phyloP scores from a whole-genome alignment of 2,888 invertebrate genomes.

The Dicyrtoma fusca region DNA sequence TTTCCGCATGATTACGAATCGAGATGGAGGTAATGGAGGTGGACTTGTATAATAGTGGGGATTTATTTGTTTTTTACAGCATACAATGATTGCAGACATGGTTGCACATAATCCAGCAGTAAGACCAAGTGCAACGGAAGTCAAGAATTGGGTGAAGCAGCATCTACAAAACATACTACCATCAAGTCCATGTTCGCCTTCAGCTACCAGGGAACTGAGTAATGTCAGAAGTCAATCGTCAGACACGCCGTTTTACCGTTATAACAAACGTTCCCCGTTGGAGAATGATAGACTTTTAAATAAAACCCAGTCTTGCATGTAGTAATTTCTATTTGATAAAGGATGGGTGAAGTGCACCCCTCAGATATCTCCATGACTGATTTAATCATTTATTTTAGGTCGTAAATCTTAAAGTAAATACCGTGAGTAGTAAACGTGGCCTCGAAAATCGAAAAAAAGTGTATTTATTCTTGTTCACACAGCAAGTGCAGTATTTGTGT shows the following conservation, averaged over 20 bases:
- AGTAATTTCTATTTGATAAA: not conserved
- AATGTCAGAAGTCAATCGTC: slow-evolving; percentile 15
- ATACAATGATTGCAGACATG: slow-evolving; percentile 75
- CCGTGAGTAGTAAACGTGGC: no score
- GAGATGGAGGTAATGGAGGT: no score
- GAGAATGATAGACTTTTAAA: slow-evolving; percentile 19
- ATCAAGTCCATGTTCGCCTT: not conserved
- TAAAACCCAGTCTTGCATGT: slow-evolving; percentile 31
- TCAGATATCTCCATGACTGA: no score
- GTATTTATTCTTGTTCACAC: no score
- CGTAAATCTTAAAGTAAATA: no score
- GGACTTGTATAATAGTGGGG: no score
- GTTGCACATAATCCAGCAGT: slow-evolving; percentile 72
- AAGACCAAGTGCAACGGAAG: slow-evolving; percentile 64
- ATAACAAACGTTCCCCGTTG: not conserved
- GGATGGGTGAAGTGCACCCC: not conserved
- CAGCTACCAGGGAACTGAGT: not conserved
- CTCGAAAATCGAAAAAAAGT: no score
- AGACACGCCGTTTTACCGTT: slow-evolving; percentile 4
- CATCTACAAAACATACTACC: slow-evolving; percentile 11
- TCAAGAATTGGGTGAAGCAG: slow-evolving; percentile 47
- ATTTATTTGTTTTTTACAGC: no score
- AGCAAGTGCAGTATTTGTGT: no score
- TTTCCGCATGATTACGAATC: no score
- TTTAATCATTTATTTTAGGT: no score